Percentiles rank a stretch among this genome's conserved stretches.
Evolutionary conservation across 2,888 invertebrate species (phyloP).

Genomic region (Acrocyrtus sp.): DNA sequence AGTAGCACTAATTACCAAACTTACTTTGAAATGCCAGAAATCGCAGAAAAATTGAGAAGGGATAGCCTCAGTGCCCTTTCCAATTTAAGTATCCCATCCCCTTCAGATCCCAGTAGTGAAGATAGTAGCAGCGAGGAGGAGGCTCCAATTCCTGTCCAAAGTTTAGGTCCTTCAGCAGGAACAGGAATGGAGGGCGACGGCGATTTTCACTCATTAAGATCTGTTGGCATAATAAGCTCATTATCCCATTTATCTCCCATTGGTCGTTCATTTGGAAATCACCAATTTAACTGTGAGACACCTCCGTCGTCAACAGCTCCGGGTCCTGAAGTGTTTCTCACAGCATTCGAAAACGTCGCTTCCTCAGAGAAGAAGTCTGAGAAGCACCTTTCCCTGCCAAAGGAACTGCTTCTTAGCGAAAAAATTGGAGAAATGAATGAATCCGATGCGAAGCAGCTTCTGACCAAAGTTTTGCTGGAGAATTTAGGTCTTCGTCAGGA

Average conservation of each 20-base stretch:
- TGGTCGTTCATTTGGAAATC: background rate
- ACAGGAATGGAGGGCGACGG: constrained; percentile 15
- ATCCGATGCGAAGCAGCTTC: constrained; percentile 13
- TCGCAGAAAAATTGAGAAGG: background rate
- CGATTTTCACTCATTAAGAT: constrained; percentile 9
- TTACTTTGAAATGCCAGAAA: background rate
- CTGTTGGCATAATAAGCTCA: too few species aligned
- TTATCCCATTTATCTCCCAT: constrained; percentile 20
- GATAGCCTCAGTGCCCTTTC: too few species aligned
- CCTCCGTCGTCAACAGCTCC: too few species aligned
- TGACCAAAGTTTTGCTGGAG: constrained; percentile 17
- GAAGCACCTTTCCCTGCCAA: too few species aligned
- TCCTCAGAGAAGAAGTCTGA: constrained; percentile 8
- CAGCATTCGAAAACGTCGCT: background rate
- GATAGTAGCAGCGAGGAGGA: too few species aligned
- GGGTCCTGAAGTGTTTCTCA: background rate
- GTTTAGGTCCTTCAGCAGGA: too few species aligned
- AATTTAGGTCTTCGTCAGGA: constrained; percentile 36
- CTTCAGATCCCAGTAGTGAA: too few species aligned
- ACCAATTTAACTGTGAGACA: background rate
- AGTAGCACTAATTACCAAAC: too few species aligned
- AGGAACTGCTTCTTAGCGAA: background rate
- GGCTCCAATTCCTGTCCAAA: too few species aligned
- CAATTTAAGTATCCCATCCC: too few species aligned
- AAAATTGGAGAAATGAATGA: constrained; percentile 17